Conservation (phyloP, 2,113 vertebrate genomes). For the Epinephelus cyanopodus region DNA sequence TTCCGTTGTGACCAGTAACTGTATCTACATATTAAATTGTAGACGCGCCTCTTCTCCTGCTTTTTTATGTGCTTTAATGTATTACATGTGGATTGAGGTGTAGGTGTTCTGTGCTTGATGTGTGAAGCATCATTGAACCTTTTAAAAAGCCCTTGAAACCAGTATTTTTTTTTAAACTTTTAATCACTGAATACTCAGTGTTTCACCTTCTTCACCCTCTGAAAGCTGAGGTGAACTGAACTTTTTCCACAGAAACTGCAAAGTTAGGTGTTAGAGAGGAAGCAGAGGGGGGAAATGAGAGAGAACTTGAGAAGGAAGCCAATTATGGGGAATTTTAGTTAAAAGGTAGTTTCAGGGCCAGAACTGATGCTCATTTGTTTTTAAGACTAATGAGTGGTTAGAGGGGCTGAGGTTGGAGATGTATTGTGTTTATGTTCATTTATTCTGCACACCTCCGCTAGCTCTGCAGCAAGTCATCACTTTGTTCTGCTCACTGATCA, state of each 20-base stretch:
- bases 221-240: not conserved
- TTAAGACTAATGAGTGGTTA: slow-evolving; percentile 44
- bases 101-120: too few species aligned
- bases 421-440: slow-evolving; percentile 26
- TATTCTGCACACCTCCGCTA: slow-evolving; percentile 20
- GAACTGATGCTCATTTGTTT: slow-evolving; percentile 52
- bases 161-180: not conserved
- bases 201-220: not conserved
- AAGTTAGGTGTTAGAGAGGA: not conserved
- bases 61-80: too few species aligned
- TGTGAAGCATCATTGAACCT: too few species aligned
- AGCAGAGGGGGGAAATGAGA: slow-evolving; percentile 21
- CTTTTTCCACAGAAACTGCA: not conserved
- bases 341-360: slow-evolving; percentile 39
- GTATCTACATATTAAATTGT: too few species aligned
- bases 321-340: slow-evolving; percentile 35
- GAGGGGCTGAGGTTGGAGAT: slow-evolving; percentile 28
- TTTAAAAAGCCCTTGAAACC: not conserved
- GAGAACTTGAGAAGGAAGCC: slow-evolving; percentile 13
- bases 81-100: too few species aligned
- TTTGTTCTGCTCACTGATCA: slow-evolving; percentile 19
- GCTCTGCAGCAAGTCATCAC: not conserved
- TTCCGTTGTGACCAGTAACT: too few species aligned
- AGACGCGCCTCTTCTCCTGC: too few species aligned
- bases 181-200: too few species aligned